A percentile compares a stretch with the other conserved stretches of the same genome.
Evolutionary conservation across 2,888 invertebrate genomes (phyloP).

Genomic region (Branchellion lobata): DNA sequence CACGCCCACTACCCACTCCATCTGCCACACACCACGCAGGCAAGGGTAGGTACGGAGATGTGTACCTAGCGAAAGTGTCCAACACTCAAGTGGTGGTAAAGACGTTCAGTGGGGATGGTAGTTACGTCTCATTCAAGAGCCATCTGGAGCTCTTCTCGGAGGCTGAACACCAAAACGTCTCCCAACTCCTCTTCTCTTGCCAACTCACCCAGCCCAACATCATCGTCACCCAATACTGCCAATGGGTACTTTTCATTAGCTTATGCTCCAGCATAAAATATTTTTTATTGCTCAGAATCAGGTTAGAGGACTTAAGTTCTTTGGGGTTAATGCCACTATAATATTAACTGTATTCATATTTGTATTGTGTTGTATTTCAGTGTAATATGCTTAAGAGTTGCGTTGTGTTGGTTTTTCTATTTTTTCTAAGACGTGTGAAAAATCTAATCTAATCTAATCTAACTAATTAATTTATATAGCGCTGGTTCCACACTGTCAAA

Average conservation of each 20-base stretch:
- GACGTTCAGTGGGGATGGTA: neutral
- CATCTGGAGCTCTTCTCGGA: conserved; percentile 16
- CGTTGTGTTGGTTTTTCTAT: too few relatives aligned
- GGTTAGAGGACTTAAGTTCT: too few relatives aligned
- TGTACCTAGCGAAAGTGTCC: conserved; percentile 73
- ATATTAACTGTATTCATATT: too few relatives aligned
- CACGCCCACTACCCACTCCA: neutral
- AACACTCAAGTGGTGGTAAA: neutral
- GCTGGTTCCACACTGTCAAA: too few relatives aligned
- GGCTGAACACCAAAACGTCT: conserved; percentile 67
- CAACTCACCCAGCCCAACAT: conserved; percentile 76
- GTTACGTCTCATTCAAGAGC: neutral
- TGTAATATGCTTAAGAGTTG: too few relatives aligned
- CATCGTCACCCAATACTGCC: conserved; percentile 86
- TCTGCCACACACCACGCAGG: conserved; percentile 65
- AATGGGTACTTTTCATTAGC: conserved; percentile 72
- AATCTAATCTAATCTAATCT: too few relatives aligned
- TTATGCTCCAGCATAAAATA: too few relatives aligned
- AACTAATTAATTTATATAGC: too few relatives aligned
- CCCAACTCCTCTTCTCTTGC: conserved; percentile 77
- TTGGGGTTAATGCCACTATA: too few relatives aligned
- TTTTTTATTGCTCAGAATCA: too few relatives aligned
- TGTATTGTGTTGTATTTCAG: too few relatives aligned
- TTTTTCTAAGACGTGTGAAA: too few relatives aligned
- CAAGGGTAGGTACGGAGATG: conserved; percentile 88